Conservation (phyloP, 2,888 invertebrate species). For the Macrosiphum euphorbiae region DNA sequence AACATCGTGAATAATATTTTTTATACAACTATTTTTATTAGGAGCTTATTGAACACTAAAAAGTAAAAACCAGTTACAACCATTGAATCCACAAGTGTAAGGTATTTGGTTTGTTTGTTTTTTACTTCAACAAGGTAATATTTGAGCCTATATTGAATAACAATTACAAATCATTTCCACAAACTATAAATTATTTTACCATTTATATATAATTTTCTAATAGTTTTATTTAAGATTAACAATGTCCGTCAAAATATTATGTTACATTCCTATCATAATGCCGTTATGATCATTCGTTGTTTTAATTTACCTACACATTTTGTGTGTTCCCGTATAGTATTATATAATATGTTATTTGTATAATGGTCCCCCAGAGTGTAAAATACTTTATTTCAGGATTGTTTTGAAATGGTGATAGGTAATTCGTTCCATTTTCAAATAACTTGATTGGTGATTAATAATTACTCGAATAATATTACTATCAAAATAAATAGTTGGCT, state of each 20-base stretch:
- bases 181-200: background rate
- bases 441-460: background rate
- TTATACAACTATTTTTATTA: background rate
- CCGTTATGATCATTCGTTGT: background rate
- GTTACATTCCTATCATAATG: background rate
- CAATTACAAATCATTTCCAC: background rate
- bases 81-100: background rate
- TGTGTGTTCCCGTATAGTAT: background rate
- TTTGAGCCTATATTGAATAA: background rate
- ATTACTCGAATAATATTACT: background rate
- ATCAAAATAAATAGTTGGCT: background rate
- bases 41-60: no score
- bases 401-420: background rate
- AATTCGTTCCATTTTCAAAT: background rate
- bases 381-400: background rate
- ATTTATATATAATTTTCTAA: background rate
- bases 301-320: background rate
- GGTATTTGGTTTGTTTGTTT: background rate
- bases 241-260: background rate
- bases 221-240: background rate
- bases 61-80: background rate
- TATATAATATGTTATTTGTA: background rate
- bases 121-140: background rate
- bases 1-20: background rate
- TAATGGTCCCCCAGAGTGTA: background rate